Percentiles rank a stretch among this genome's conserved stretches.
Evolutionary conservation across 2,888 invertebrate species (phyloP).

Genomic region (Crematogaster levior): DNA sequence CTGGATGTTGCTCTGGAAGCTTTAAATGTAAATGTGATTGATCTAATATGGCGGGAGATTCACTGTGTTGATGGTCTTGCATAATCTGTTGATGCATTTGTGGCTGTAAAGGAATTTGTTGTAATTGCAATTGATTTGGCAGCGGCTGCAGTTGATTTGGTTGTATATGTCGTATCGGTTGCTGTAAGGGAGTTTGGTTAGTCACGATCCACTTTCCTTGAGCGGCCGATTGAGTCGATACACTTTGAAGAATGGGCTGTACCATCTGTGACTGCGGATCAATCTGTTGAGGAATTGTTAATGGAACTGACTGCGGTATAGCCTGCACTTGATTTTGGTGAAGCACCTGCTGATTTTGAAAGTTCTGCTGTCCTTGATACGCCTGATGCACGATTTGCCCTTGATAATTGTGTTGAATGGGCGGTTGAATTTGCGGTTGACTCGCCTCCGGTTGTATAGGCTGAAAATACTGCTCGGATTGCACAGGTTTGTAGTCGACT

Average conservation of each 20-base stretch:
- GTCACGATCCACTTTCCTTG: slow-evolving; percentile 69
- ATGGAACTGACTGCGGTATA: slow-evolving; percentile 63
- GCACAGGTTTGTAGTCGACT: slow-evolving; percentile 71
- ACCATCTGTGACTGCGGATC: slow-evolving; percentile 68
- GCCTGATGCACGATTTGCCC: slow-evolving; percentile 61
- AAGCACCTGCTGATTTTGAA: slow-evolving; percentile 64
- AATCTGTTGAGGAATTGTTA: slow-evolving; percentile 60
- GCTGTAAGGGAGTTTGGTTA: slow-evolving; percentile 69
- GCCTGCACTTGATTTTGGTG: slow-evolving; percentile 65
- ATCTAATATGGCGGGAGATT: slow-evolving; percentile 63
- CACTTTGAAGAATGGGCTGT: slow-evolving; percentile 64
- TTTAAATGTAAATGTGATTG: slow-evolving; percentile 78
- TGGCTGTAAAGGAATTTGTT: slow-evolving; percentile 62
- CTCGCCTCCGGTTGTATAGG: slow-evolving; percentile 82
- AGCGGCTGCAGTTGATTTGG: slow-evolving; percentile 65
- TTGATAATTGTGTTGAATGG: slow-evolving; percentile 74
- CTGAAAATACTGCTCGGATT: slow-evolving; percentile 83
- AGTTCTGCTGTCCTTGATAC: slow-evolving; percentile 59
- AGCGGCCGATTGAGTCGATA: slow-evolving; percentile 54
- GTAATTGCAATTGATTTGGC: slow-evolving; percentile 68
- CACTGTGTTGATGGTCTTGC: slow-evolving; percentile 66
- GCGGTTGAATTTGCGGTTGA: slow-evolving; percentile 71
- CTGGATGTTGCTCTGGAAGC: slow-evolving; percentile 74
- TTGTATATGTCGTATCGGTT: slow-evolving; percentile 73
- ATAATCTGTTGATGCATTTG: slow-evolving; percentile 61